Evolutionary conservation across 2,888 invertebrate species (phyloP), one percentile per base, ranked within the genome.

Genomic region (Folsomia manolachei): DNA sequence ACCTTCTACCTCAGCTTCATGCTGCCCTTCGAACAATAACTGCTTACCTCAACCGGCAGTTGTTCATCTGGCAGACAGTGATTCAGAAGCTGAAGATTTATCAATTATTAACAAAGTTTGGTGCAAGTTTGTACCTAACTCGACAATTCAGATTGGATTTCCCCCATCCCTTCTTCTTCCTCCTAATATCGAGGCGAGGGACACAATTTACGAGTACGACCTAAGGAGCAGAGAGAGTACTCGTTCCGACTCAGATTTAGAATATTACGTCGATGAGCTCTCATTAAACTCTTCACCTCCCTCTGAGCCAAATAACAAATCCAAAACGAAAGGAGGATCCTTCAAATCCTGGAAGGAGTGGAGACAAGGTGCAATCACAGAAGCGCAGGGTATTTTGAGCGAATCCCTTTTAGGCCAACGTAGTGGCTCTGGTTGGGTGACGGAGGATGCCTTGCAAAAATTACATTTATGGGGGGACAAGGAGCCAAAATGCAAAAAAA

Each of bases 341-440:
- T 62, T 63, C 9, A 70, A 73, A 27, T 67, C 67, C n/a, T 79
- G 79, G 79, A 74, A 74, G 27, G 76, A 78, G 7, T 79, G 79
- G 79, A 66, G 76, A 60, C 68, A 73, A 21, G 69, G 69, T 23
- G 53, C 69, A 2, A 64, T 76, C 21, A 63, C 68, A 61, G 75
- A 76, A 51, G 76, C 76, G 2, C 69, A 67, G 25, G 72, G 75
- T 27, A 72, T 74, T 1, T 69, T 79, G 63, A 74, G 76, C 27
- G 72, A 72, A 27, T 79, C 79, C 21, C 52, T 79, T 1, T 69
- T 79, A 1, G 77, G 70, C 0, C 56, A 7, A 18, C n/a, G 19
- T 18, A 21, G 56, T 7, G 7, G 7, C 11, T 56, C 7, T 21
- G n/a, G 11, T 7, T 7, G 56, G 19, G n/a, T 4, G 11, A 56